Conservation (phyloP, 2,888 invertebrate genomes). For the Chymomyza fuscimana region DNA sequence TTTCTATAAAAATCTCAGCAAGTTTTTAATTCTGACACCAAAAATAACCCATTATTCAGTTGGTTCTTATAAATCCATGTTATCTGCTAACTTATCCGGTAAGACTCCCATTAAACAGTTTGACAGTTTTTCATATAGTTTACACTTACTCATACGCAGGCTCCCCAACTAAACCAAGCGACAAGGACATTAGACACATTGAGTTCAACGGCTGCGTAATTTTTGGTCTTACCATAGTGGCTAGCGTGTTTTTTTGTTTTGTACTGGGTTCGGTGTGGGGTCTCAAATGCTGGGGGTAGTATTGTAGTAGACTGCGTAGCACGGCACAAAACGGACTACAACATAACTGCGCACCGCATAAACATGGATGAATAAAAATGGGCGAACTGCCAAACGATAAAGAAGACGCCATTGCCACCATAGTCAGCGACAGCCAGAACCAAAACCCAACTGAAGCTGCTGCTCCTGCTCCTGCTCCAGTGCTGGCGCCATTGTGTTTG, state of each 20-base stretch:
- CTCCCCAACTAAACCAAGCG: conserved; percentile 18
- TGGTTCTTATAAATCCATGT: not conserved
- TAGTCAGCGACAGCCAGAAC: conserved; percentile 5
- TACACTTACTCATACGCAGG: conserved; percentile 18
- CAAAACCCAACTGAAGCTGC: not conserved
- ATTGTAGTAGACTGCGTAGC: not conserved
- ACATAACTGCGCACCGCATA: conserved; percentile 37
- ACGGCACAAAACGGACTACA: not conserved
- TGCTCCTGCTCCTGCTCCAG: conserved; percentile 13
- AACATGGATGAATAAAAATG: conserved; percentile 73
- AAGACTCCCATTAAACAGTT: not conserved
- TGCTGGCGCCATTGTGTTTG: conserved; percentile 51
- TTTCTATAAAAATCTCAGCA: too few species aligned
- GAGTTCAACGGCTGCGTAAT: conserved; percentile 73
- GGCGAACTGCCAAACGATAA: conserved; percentile 76
- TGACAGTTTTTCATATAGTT: not conserved
- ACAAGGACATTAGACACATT: conserved; percentile 9
- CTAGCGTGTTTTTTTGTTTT: conserved; percentile 39
- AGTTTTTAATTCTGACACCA: too few species aligned
- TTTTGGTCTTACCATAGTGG: conserved; percentile 60
- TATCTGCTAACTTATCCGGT: not conserved
- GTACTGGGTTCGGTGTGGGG: not conserved
- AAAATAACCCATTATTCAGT: too few species aligned
- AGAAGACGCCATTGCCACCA: conserved; percentile 62
- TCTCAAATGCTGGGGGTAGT: not conserved